A percentile compares a stretch with the other conserved stretches of the same genome.
These are phyloP conservation scores for Cebidichthys violaceus DNA, from an alignment of 2,113 vertebrate species.

Conservation along the genomic window DNA sequence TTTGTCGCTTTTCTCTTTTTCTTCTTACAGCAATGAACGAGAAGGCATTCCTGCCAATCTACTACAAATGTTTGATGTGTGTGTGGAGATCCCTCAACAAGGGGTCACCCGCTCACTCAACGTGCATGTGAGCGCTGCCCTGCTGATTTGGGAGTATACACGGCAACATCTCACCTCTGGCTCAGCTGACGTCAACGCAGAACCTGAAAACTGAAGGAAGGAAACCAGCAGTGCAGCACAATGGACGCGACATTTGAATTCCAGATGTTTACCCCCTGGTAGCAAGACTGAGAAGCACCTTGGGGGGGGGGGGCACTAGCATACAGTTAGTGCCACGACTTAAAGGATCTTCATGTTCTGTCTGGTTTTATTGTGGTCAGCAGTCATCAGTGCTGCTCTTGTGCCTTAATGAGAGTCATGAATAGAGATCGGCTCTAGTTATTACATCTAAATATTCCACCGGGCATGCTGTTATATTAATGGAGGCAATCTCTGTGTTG, in stretches of 20 bases:
- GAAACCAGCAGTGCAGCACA: background rate
- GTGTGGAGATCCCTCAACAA: conserved; percentile 96
- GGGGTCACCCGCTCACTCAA: conserved; percentile 96
- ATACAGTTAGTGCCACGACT: background rate
- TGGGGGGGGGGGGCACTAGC: background rate
- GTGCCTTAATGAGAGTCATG: conserved; percentile 51
- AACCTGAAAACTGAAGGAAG: conserved; percentile 24
- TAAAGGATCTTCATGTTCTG: background rate
- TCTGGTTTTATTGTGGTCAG: conserved; percentile 5
- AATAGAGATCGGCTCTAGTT: conserved; percentile 36
- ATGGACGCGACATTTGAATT: background rate
- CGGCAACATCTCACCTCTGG: conserved; percentile 84
- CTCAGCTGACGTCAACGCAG: conserved; percentile 2
- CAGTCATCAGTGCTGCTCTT: background rate
- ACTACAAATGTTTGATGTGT: conserved; percentile 93
- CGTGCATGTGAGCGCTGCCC: conserved; percentile 95
- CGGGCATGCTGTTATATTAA: conserved; percentile 35
- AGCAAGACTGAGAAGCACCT: background rate
- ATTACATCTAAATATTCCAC: conserved; percentile 57
- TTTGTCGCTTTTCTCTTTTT: background rate
- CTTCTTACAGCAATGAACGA: conserved; percentile 88
- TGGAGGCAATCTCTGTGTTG: conserved; percentile 24
- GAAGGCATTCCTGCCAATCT: conserved; percentile 95
- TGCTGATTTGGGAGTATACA: conserved; percentile 97
- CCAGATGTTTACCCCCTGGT: background rate